phyloP scores from a whole-genome alignment of 2,797 vertebrate genomes.

The Eulemur coronatus region DNA sequence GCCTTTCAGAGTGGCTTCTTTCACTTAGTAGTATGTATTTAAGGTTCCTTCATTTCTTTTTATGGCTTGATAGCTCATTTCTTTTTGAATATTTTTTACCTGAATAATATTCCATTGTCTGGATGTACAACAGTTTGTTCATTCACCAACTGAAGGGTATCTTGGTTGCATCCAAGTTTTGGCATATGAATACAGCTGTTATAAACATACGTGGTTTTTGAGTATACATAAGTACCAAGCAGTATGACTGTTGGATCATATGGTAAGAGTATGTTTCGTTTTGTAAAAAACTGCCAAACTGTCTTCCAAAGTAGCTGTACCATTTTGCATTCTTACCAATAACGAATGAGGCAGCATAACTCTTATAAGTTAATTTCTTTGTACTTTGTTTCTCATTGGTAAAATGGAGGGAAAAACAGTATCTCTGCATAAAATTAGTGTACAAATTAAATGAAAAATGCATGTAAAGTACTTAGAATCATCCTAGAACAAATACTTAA shows the following conservation, averaged over 20 bases:
- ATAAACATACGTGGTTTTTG: neutral
- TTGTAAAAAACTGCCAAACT: neutral
- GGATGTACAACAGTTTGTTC: neutral
- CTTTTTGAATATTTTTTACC: neutral
- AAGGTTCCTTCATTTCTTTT: neutral
- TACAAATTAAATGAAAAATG: constrained; percentile 29
- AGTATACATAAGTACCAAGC: neutral
- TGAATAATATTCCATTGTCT: neutral
- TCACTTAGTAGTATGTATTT: neutral
- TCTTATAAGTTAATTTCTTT: constrained; percentile 21
- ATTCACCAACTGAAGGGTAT: neutral
- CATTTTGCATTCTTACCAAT: neutral
- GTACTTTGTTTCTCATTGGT: neutral
- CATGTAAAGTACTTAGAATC: neutral
- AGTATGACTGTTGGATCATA: neutral
- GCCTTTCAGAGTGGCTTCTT: neutral
- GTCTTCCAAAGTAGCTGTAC: neutral
- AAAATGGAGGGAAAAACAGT: neutral
- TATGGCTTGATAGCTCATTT: neutral
- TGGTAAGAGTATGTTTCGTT: neutral
- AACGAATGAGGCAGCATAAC: neutral
- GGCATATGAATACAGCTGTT: constrained; percentile 6
- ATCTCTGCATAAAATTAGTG: neutral
- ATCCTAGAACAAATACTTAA: neutral
- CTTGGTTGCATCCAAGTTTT: neutral